Percentiles rank a stretch among this genome's conserved stretches.
Evolutionary conservation across 2,797 vertebrate species (phyloP).

Genomic region (Arctocebus calabarensis): DNA sequence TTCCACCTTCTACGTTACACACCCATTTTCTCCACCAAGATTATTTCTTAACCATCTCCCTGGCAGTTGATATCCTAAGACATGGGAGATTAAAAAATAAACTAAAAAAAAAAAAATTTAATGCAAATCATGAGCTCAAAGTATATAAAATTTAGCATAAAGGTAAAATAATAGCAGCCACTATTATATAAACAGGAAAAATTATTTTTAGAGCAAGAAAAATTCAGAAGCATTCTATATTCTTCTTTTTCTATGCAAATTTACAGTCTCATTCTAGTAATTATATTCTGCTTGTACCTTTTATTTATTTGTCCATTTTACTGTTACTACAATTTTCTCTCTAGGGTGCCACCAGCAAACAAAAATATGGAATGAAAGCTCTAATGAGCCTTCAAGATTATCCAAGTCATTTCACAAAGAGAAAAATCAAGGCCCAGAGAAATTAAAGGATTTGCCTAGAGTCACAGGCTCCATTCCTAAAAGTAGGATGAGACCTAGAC

Average conservation of each 20-base stretch:
- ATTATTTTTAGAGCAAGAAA: not conserved
- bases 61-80: not conserved
- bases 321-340: not conserved
- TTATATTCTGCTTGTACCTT: not conserved
- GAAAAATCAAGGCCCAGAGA: not conserved
- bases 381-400: not conserved
- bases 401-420: not conserved
- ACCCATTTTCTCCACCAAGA: not conserved
- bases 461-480: not conserved
- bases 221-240: not conserved
- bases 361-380: not conserved
- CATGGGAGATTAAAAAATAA: not conserved
- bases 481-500: not conserved
- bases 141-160: not conserved
- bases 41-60: not conserved
- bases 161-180: constrained; percentile 5
- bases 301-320: not conserved
- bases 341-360: not conserved
- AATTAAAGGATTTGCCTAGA: not conserved
- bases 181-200: not conserved
- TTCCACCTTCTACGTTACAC: too few species aligned
- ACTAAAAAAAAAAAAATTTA: not conserved
- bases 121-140: constrained; percentile 31
- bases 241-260: not conserved
- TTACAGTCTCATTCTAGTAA: constrained; percentile 4